A percentile compares a stretch with the other conserved stretches of the same genome.
These are phyloP conservation scores for Cremastobaeus sp. DNA, from an alignment of 2,888 invertebrate species.

Conservation along the genomic window DNA sequence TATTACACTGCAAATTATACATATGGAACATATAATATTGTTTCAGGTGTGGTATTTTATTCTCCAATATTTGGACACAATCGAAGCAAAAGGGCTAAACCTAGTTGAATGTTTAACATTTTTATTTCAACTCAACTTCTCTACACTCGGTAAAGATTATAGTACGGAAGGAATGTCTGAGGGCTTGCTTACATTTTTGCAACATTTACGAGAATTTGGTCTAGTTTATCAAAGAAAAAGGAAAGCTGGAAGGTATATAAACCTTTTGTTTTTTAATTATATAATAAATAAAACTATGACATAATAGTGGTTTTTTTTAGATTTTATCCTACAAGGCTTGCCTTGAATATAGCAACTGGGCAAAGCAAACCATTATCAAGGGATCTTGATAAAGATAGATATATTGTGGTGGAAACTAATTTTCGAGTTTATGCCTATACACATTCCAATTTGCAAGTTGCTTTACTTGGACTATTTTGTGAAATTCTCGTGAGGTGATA, in stretches of 20 bases:
- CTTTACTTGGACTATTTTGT: constrained; percentile 94
- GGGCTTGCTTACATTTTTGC: constrained; percentile 92
- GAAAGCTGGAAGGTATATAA: constrained; percentile 81
- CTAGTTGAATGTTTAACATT: constrained; percentile 96
- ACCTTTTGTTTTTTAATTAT: no score
- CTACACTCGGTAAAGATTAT: constrained; percentile 96
- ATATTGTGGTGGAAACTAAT: constrained; percentile 97
- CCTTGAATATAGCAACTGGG: constrained; percentile 89
- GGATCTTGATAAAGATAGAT: constrained; percentile 81
- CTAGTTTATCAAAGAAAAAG: constrained; percentile 94
- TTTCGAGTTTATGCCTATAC: constrained; percentile 97
- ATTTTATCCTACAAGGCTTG: constrained; percentile 96
- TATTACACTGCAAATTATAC: no score
- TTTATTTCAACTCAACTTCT: constrained; percentile 97
- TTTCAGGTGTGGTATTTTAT: constrained; percentile 94
- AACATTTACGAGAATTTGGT: constrained; percentile 97
- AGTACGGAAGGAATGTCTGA: constrained; percentile 96
- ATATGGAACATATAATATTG: constrained; percentile 1
- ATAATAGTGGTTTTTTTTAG: constrained; percentile 79
- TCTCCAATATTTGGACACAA: constrained; percentile 95
- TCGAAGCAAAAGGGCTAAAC: constrained; percentile 90
- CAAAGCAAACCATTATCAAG: constrained; percentile 77
- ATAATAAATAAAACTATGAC: no score
- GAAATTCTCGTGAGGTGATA: constrained; percentile 89
- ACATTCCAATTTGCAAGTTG: constrained; percentile 93